Evolutionary conservation across 2,888 invertebrate genomes (phyloP), one percentile per base, ranked within the genome.

Genomic region (Periphyllus acericola): DNA sequence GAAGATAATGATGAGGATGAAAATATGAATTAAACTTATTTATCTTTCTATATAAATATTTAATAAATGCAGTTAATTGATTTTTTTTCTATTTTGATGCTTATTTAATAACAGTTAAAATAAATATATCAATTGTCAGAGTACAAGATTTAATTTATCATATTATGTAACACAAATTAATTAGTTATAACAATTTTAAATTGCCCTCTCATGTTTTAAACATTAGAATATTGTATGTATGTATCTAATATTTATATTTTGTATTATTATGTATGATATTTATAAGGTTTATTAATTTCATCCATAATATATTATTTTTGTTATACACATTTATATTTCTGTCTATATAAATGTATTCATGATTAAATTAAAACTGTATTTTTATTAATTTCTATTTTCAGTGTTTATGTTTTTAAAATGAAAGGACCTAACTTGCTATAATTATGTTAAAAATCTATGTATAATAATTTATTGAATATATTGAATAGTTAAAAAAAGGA

Each of bases 1-100:
- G 86, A 86, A 60, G 86, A 86, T 34, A 40, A 74, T 80, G 86
- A 86, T 79, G 86, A 80, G 36, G 60, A 86, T 74, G 46, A 80
- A 25, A 55, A 80, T 60, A 72, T 71, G n/a, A 80, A 86, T 60
- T 86, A 14, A 78, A 68, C 1, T 52, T 71, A 29, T 52, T 46
- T 0, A 14, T 11, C 14, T 46, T 14, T 46, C 25, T 34, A 17
- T 52, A 29, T 8, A 40, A 68, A 17, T 17, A 3, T 60, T 78
- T n/a, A 14, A 36, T 60, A 34, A 52, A 60, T 17, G 34, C 55
- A 34, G 6, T 29, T 68, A 5, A 11, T n/a, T 3, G 9, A n/a
- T 68, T n/a, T 0, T 68, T n/a, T 68, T 68, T 68, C 21, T n/a
- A 25, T 6, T 60, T 21, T 60, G 5, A 60, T 21, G 21, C 25